phyloP scores from a whole-genome alignment of 2,888 invertebrate species.

The Phorcus lineatus region DNA sequence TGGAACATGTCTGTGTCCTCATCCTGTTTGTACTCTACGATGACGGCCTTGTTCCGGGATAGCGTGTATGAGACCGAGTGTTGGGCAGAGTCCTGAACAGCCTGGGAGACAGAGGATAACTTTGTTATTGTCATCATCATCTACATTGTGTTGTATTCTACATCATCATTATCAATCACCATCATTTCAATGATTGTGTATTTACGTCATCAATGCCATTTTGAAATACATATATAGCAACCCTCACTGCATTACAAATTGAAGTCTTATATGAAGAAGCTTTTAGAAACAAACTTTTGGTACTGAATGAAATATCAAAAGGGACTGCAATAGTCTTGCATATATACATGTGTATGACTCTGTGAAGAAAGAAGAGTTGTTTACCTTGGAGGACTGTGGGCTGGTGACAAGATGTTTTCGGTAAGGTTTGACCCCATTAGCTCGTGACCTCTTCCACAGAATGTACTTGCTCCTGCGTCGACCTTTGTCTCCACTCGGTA shows the following conservation, averaged over 20 bases:
- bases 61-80: conserved; percentile 96
- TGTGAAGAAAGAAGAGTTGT: background rate
- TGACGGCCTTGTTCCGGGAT: conserved; percentile 95
- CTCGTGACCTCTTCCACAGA: conserved; percentile 86
- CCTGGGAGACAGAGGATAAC: conserved; percentile 79
- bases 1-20: conserved; percentile 99
- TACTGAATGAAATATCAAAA: no score
- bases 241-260: background rate
- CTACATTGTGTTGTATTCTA: background rate
- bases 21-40: conserved; percentile 97
- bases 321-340: background rate
- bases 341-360: background rate
- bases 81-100: conserved; percentile 93
- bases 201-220: background rate
- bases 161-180: background rate
- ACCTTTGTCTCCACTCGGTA: conserved; percentile 94
- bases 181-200: background rate
- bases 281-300: no score
- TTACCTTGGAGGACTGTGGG: conserved; percentile 88
- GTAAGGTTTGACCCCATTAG: conserved; percentile 95
- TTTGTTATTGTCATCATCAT: no score
- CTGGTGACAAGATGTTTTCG: conserved; percentile 97
- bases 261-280: background rate
- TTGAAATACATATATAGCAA: no score
- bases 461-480: conserved; percentile 95